Base-by-base conservation (phyloP, 2,888 invertebrate species). In the Xanthia togata region DNA sequence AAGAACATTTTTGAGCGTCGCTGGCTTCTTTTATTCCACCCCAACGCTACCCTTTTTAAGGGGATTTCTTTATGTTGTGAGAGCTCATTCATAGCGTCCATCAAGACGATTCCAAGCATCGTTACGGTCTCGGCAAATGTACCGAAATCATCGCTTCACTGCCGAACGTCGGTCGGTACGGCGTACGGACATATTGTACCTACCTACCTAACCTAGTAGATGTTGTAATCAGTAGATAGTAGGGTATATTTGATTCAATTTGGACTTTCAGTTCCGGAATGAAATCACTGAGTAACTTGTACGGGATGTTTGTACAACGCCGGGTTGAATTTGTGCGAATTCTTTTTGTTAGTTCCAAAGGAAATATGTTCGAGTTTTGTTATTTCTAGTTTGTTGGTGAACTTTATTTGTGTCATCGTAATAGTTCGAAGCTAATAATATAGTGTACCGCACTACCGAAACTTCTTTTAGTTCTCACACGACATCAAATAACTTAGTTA, bases 71-170 rank as follows among this genome's bases (percentile, higher is more conserved):
- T 96, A 96, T 96, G 96, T 96, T 95, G 95, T 96, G 96, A 96
- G 96, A 96, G 97, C 96, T 97, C 97, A 97, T 97, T 97, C 95
- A 94, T 95, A 97, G 97, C 97, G 97, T 97, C 97, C 97, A 97
- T 97, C 97, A 97, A 96, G 97, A 96, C 97, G 96, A 97, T 97
- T 97, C 97, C 94, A 94, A 94, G 95, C 94, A 95, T 97, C 97
- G 97, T 97, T 97, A 97, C 97, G 97, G 97, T 97, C 97, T 96
- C 94, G 95, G 95, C 96, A 97, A 97, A 97, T 97, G 97, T 97
- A 96, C 94, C 95, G 95, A 96, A 96, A 96, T 96, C 96, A 96
- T 96, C 96, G 96, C 94, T 95, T 95, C 94, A 95, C 93, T 94
- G 94, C 94, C 92, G 92, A 90, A 90, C 92, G 91, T 89, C 92